Conservation (phyloP, 2,888 invertebrate genomes). For the Dicyrtoma fusca region DNA sequence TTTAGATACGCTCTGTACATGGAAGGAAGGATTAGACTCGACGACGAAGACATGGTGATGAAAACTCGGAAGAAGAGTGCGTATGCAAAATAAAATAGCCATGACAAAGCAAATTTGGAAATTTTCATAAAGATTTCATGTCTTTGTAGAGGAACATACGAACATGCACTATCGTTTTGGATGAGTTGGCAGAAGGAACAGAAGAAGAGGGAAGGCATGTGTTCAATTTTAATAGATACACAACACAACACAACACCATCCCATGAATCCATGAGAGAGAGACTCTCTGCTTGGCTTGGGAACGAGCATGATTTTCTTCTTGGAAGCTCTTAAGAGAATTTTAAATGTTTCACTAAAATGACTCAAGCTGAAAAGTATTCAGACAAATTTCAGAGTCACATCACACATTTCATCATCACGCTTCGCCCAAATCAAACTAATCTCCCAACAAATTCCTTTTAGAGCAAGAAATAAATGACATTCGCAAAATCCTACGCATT, state of each 20-base stretch:
- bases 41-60: not conserved
- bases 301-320: not conserved
- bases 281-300: not conserved
- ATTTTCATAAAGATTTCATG: slow-evolving; percentile 29
- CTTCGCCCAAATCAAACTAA: no score
- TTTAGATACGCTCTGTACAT: not conserved
- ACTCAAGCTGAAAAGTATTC: no score
- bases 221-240: slow-evolving; percentile 19
- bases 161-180: slow-evolving; percentile 17
- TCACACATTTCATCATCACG: no score
- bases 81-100: slow-evolving; percentile 14
- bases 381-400: no score
- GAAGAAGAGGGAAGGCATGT: no score
- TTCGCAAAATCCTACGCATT: not conserved
- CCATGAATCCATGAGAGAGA: not conserved
- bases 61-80: slow-evolving; percentile 4
- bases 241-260: no score
- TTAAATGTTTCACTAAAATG: not conserved
- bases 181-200: slow-evolving; percentile 27
- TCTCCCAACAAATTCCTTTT: no score
- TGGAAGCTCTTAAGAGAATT: not conserved
- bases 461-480: no score
- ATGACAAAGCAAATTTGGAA: slow-evolving; percentile 32
- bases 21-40: slow-evolving; percentile 8
- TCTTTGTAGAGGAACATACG: not conserved